Base-by-base conservation (phyloP, 2,888 invertebrate species). In the Tanypteryx hageni region DNA sequence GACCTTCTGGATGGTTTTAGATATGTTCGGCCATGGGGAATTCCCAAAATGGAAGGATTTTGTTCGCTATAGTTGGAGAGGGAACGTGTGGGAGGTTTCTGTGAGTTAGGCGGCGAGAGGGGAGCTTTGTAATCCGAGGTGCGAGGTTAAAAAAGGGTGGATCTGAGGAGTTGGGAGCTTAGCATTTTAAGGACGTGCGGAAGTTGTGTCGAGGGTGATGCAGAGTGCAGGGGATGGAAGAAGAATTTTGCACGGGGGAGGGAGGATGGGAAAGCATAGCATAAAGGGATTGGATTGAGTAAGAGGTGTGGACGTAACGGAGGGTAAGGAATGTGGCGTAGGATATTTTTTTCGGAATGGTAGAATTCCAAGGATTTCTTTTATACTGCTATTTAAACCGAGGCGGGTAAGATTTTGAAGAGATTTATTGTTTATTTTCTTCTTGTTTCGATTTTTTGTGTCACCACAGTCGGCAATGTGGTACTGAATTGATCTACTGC, bases 31-130 rank as follows among this genome's bases (percentile, higher is more conserved):
- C 89, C 89, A 56, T 44, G 64, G 89, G 89, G 89, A 89, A 89
- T 89, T 89, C 64, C 64, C 68, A 58, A 89, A 89, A 89, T 89
- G 89, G 64, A 64, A 89, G 89, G 89, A 89, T 89, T 89, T 89
- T 27, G 64, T 44, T 31, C 61, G 89, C 64, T 86, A 61, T 83
- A 44, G 18, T 27, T 31, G 68, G n/a, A 44, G 83, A 31, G 56
- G 57, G 56, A 18, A 44, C 44, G 44, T 5, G 44, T 44, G 44
- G 44, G 44, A 44, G 44, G 44, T 44, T 44, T 3, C 44, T 44
- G 44, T 44, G 44, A 44, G 44, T 44, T 44, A 44, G 44, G 44
- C 44, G 44, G 44, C 5, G 44, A 18, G 89, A 64, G 64, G 18
- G 31, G 64, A 44, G 89, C 31, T 18, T 64, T 44, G 64, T 89